Evolutionary conservation across 1,140 invertebrate genomes (phyloP).

Genomic region (Zaprionus vittiger): DNA sequence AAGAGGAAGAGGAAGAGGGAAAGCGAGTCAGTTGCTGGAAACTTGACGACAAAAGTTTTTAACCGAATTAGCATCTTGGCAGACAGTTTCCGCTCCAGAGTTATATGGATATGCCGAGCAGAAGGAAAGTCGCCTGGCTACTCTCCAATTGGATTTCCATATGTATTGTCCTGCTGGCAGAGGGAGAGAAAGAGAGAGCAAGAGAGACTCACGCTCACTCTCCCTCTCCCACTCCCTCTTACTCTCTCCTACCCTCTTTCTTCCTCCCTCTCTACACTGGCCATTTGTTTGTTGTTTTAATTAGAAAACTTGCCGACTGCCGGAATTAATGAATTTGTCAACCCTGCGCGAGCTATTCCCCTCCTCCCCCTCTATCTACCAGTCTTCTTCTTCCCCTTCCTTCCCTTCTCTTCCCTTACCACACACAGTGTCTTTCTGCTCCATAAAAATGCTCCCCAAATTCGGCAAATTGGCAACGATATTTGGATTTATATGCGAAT

Average conservation of each 20-base stretch:
- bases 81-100: slow-evolving; percentile 63
- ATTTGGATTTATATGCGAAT: slow-evolving; percentile 56
- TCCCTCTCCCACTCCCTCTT: not conserved
- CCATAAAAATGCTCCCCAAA: slow-evolving; percentile 70
- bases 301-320: slow-evolving; percentile 76
- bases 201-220: not conserved
- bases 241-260: not conserved
- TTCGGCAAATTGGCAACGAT: slow-evolving; percentile 75
- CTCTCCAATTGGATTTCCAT: slow-evolving; percentile 62
- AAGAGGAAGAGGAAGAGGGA: not conserved
- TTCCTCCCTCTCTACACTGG: slow-evolving; percentile 22
- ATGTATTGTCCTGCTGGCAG: slow-evolving; percentile 62
- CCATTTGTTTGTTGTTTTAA: slow-evolving; percentile 82
- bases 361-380: not conserved
- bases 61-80: slow-evolving; percentile 80
- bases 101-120: slow-evolving; percentile 11
- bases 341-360: slow-evolving; percentile 7
- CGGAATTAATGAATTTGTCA: slow-evolving; percentile 77
- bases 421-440: not conserved
- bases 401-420: not conserved
- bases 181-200: slow-evolving; percentile 4
- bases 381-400: not conserved
- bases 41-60: slow-evolving; percentile 80
- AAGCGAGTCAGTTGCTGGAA: slow-evolving; percentile 50
- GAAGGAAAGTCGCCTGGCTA: slow-evolving; percentile 3